Percentiles rank a stretch among this genome's conserved stretches.
These are phyloP conservation scores for Vanessa tameamea DNA, from an alignment of 1,140 invertebrate species.

Conservation along the genomic window DNA sequence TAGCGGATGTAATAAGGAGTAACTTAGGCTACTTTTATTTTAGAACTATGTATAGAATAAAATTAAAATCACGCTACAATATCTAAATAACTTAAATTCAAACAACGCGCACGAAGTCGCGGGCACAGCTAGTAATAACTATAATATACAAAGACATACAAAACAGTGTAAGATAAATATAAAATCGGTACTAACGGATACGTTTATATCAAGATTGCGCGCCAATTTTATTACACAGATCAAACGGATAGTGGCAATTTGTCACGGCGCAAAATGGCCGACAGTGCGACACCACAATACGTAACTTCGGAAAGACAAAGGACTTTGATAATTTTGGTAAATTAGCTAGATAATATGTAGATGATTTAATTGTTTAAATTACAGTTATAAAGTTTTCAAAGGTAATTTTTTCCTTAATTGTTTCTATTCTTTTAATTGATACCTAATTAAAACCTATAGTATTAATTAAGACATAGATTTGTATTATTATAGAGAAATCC, in stretches of 20 bases:
- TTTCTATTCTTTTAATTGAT: too few relatives aligned
- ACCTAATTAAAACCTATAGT: too few relatives aligned
- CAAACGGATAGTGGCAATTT: conserved; percentile 29
- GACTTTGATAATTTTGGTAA: not conserved
- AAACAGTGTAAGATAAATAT: not conserved
- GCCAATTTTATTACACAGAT: conserved; percentile 31
- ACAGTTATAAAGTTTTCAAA: too few relatives aligned
- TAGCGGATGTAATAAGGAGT: too few relatives aligned
- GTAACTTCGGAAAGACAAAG: not conserved
- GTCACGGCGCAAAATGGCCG: conserved; percentile 25
- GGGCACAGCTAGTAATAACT: not conserved
- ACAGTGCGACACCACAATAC: conserved; percentile 16
- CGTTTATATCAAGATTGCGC: conserved; percentile 29
- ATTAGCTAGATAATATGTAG: not conserved
- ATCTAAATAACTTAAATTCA: too few relatives aligned
- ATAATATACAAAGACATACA: not conserved
- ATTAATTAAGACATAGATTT: too few relatives aligned
- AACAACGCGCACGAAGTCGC: too few relatives aligned
- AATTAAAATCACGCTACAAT: too few relatives aligned
- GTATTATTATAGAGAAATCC: too few relatives aligned
- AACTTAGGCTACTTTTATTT: too few relatives aligned
- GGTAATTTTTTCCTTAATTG: too few relatives aligned
- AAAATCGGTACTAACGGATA: conserved; percentile 12
- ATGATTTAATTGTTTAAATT: not conserved
- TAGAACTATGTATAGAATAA: too few relatives aligned